These are phyloP conservation scores for Echinometra lucunter DNA, from an alignment of 53 echinoderm and acorn worm species.

Conservation along the genomic window DNA sequence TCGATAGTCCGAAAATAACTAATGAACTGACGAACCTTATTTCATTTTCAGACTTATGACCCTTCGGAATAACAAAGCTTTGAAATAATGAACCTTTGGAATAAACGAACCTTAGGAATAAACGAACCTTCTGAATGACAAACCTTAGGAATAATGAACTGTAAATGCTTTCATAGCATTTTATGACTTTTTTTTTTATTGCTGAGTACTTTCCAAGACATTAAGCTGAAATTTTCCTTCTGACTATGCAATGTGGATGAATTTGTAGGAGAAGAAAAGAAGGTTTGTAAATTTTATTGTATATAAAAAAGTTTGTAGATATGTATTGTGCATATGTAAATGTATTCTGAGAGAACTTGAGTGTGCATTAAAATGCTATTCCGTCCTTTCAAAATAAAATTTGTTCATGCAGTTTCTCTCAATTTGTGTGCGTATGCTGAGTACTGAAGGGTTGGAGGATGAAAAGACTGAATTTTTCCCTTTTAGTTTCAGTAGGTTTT, in stretches of 20 bases:
- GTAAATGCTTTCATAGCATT: neutral
- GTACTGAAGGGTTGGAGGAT: no score
- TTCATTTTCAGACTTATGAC: no score
- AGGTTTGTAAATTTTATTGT: neutral
- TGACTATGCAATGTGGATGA: neutral
- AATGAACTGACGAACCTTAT: no score
- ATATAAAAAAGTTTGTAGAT: neutral
- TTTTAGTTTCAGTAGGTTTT: no score
- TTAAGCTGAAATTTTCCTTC: neutral
- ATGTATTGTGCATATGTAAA: neutral
- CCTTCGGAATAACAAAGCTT: no score
- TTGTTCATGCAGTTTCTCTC: neutral
- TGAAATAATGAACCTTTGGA: no score
- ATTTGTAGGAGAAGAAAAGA: neutral
- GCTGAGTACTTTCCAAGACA: neutral
- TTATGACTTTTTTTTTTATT: neutral
- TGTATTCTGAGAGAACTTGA: conserved; percentile 8
- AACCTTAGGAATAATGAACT: neutral
- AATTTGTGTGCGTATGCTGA: neutral
- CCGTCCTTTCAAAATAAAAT: neutral
- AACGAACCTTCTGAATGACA: no score
- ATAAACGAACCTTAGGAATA: no score
- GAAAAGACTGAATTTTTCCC: no score
- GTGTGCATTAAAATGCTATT: conserved; percentile 26
- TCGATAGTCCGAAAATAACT: no score